Conservation (phyloP, 1,140 invertebrate species). For the Drosophila neocordata region DNA sequence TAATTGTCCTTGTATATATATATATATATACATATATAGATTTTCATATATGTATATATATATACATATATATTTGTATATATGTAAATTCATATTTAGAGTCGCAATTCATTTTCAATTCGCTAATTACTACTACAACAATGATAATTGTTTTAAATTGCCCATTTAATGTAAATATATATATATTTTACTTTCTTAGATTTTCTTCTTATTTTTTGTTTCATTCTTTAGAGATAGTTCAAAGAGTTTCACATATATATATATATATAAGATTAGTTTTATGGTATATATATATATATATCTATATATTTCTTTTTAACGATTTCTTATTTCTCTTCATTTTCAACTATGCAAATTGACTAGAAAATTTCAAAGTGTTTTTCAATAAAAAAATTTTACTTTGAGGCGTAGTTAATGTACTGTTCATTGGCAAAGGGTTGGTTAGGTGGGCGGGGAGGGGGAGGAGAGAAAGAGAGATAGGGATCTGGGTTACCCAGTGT, state of each 20-base stretch:
- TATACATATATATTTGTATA: constrained; percentile 39
- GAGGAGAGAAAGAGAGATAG: constrained; percentile 3
- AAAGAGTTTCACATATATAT: constrained; percentile 47
- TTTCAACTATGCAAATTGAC: constrained; percentile 66
- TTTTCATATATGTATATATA: constrained; percentile 30
- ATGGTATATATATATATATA: constrained; percentile 39
- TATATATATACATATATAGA: constrained; percentile 4
- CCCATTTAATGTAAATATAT: constrained; percentile 49
- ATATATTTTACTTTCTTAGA: not conserved
- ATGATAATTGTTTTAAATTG: constrained; percentile 66
- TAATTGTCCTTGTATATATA: not conserved
- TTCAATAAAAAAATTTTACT: not conserved
- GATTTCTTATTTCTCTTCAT: not conserved
- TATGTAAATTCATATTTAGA: constrained; percentile 58
- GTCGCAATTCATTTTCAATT: constrained; percentile 30
- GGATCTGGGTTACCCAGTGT: constrained; percentile 22
- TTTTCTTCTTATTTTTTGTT: constrained; percentile 19
- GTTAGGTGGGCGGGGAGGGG: not conserved
- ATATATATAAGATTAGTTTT: constrained; percentile 15
- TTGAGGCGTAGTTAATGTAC: not conserved
- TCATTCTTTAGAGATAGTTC: constrained; percentile 20
- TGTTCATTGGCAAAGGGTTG: not conserved
- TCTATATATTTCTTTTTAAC: constrained; percentile 15
- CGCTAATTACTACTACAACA: constrained; percentile 71
- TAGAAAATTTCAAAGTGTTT: constrained; percentile 39